These are phyloP conservation scores for Halcyon senegalensis DNA, from an alignment of 2,113 vertebrate genomes.

Conservation along the genomic window DNA sequence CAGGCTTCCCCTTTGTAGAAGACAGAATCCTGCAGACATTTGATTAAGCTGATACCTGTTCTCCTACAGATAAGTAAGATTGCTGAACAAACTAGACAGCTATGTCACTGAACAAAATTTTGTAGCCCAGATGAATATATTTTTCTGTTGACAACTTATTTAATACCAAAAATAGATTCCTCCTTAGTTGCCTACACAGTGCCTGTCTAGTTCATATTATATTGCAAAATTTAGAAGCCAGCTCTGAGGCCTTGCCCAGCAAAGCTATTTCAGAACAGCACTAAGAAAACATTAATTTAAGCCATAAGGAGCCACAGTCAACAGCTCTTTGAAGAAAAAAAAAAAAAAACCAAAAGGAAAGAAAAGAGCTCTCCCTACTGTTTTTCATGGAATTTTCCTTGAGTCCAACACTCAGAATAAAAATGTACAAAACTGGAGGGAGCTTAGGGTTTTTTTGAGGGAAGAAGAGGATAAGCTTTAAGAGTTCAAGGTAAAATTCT, in stretches of 20 bases:
- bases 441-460: neutral
- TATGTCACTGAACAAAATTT: neutral
- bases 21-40: neutral
- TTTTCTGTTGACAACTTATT: constrained; percentile 29
- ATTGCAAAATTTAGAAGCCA: neutral
- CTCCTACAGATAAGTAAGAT: neutral
- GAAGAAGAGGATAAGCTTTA: neutral
- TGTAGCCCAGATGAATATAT: neutral
- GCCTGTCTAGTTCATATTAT: neutral
- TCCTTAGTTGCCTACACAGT: neutral
- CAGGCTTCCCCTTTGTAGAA: neutral
- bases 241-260: neutral
- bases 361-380: neutral
- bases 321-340: neutral
- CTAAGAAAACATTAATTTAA: neutral
- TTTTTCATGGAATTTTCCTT: neutral
- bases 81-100: neutral
- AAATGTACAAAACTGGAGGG: neutral
- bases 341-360: no score
- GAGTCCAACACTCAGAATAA: neutral
- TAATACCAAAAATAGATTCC: neutral
- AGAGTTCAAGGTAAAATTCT: neutral
- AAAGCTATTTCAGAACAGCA: neutral
- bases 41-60: neutral
- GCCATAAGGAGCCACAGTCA: neutral